Evolutionary conservation across 2,797 vertebrate genomes (phyloP), one percentile per base, ranked within the genome.

Genomic region (Liasis olivaceus): DNA sequence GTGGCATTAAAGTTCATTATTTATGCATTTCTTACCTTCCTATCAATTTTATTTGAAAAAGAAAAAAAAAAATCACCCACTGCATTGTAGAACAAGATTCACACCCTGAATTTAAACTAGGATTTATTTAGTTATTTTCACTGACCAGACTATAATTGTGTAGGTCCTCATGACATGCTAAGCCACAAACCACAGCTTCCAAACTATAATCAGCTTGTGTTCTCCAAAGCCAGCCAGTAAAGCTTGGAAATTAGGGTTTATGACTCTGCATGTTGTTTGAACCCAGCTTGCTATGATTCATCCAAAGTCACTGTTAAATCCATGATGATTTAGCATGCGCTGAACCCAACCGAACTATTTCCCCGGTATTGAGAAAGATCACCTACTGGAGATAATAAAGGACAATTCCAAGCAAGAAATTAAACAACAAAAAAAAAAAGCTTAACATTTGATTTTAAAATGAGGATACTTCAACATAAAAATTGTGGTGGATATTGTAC

Each of bases 291-390:
- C 12, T 66, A 26, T n/a, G 12, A 5, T n/a, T 66, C 14, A 66
- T n/a, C 64, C 64, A 14, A 66, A 12, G 12, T 66, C 64, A 28
- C 26, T 66, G 28, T n/a, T 14, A 66, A n/a, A 14, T n/a, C 64
- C 28, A 66, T 13, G 28, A 66, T n/a, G 12, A 66, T n/a, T n/a
- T 66, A 66, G 28, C 64, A n/a, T n/a, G 12, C 2, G 12, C 64
- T 66, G 59, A n/a, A 66, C 64, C 64, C 64, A 5, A 28, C 12
- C 64, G 5, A n/a, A n/a, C n/a, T 51, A 54, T 22, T 69, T 31
- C 6, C 13, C 0, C 0, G 47, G 15, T 26, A 26, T 58, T 0
- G 47, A 15, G 51, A 4, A 15, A 36, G 2, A 87, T 66, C 26
- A 20, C 59, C 36, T 64, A 42, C 36, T 64, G 90, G n/a, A 81